phyloP scores from a whole-genome alignment of 1,140 invertebrate genomes.

The Bombus ignitus region DNA sequence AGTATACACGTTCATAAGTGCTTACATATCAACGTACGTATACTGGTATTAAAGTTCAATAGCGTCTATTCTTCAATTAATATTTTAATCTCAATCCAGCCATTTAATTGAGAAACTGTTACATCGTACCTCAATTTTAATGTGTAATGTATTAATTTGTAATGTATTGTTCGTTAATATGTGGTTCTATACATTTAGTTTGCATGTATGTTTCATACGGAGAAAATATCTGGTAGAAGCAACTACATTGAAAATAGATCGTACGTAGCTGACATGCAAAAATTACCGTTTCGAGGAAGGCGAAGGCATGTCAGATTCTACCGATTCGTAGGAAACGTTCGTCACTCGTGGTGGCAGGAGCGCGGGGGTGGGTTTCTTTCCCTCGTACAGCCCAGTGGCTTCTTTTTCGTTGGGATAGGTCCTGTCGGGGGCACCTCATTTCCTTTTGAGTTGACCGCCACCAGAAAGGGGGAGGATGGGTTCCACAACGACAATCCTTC shows the following conservation, averaged over 20 bases:
- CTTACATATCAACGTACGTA: too few species aligned
- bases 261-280: neutral
- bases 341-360: constrained; percentile 34
- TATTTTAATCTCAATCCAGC: too few species aligned
- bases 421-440: constrained; percentile 68
- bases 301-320: constrained; percentile 6
- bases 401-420: constrained; percentile 69
- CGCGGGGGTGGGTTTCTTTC: constrained; percentile 49
- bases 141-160: too few species aligned
- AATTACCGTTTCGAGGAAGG: constrained; percentile 15
- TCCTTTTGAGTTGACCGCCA: constrained; percentile 62
- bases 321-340: constrained; percentile 48
- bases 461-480: constrained; percentile 44
- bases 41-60: too few species aligned
- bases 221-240: too few species aligned
- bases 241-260: neutral
- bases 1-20: neutral
- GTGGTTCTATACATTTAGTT: too few species aligned
- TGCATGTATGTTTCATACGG: too few species aligned
- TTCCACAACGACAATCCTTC: constrained; percentile 59
- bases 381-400: constrained; percentile 57
- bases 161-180: too few species aligned
- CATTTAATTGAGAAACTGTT: too few species aligned
- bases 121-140: too few species aligned
- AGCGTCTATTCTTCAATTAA: too few species aligned